Evolutionary conservation across 1,140 invertebrate species (phyloP), one percentile per base, ranked within the genome.

Genomic region (Temnothorax curvispinosus): DNA sequence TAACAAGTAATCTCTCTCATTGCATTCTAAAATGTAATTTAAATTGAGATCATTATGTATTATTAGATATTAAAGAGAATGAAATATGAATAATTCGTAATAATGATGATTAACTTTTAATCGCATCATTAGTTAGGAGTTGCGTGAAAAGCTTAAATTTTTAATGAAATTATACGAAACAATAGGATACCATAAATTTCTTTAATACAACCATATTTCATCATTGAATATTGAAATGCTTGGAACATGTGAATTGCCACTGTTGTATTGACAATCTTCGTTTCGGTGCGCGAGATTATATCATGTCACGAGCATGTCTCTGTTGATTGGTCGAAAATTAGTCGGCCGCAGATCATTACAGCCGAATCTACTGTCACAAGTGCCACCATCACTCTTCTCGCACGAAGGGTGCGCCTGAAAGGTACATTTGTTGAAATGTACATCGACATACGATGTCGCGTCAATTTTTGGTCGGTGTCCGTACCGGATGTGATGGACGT

Each of bases 271-370:
- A 88, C 64, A 76, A 80, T 87, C 92, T 91, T 92, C 85, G 84
- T 86, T 78, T 69, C 69, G 67, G 56, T 88, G 64, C 85, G 86
- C 85, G 85, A 67, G 77, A 84, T 88, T 88, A 91, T 90, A 81
- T 64, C 75, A 78, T 74, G 87, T 89, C 90, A 89, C 87, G 86
- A 90, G 44, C 90, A 89, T 91, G 87, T 89, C 86, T 91, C 77
- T 85, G 86, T 76, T 52, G 75, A 88, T 80, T 80, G 50, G 64
- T 18, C 47, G 21, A 87, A 84, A 75, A 89, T 89, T 78, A 88
- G 86, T 69, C 74, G 52, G 60, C 35, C n/a, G 50, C 54, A 52
- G 76, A 77, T 81, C 76, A 76, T 88, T 88, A 88, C 87, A 85
- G 67, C 52, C 41, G 56, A 74, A 71, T 67, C 52, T 65, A 67